Percentiles rank a stretch among this genome's conserved stretches.
Evolutionary conservation across 2,888 invertebrate species (phyloP).

Genomic region (Philereme vetulata): DNA sequence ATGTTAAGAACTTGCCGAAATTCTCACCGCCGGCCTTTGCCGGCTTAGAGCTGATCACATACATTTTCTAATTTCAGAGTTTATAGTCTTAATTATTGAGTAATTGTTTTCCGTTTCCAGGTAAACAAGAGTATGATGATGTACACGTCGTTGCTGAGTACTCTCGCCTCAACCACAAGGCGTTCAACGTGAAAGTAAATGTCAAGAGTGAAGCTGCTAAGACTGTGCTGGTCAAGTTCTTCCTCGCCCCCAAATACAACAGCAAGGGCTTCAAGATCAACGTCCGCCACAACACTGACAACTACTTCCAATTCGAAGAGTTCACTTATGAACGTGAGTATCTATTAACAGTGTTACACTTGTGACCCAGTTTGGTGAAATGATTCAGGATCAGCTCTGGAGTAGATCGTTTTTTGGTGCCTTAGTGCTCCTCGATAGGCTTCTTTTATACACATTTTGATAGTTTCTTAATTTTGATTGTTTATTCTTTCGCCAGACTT

Average conservation of each 20-base stretch:
- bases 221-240: slow-evolving; percentile 84
- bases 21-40: too few relatives aligned
- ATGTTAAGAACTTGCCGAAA: too few relatives aligned
- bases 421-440: too few relatives aligned
- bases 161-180: slow-evolving; percentile 87
- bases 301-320: slow-evolving; percentile 85
- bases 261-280: slow-evolving; percentile 78
- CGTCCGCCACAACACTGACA: slow-evolving; percentile 78
- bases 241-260: slow-evolving; percentile 88
- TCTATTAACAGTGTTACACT: not conserved
- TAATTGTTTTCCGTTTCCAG: slow-evolving; percentile 5
- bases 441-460: too few relatives aligned
- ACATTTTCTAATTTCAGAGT: too few relatives aligned
- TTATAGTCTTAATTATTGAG: too few relatives aligned
- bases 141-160: slow-evolving; percentile 84
- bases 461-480: too few relatives aligned
- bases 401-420: too few relatives aligned
- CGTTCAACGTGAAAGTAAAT: slow-evolving; percentile 85
- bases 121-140: slow-evolving; percentile 44
- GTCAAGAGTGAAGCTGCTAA: slow-evolving; percentile 82
- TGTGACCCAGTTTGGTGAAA: too few relatives aligned
- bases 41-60: too few relatives aligned
- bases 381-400: too few relatives aligned
- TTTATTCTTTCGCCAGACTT: too few relatives aligned
- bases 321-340: slow-evolving; percentile 65